These are phyloP conservation scores for Vireo griseus DNA, from an alignment of 2,797 vertebrate genomes.

Conservation along the genomic window DNA sequence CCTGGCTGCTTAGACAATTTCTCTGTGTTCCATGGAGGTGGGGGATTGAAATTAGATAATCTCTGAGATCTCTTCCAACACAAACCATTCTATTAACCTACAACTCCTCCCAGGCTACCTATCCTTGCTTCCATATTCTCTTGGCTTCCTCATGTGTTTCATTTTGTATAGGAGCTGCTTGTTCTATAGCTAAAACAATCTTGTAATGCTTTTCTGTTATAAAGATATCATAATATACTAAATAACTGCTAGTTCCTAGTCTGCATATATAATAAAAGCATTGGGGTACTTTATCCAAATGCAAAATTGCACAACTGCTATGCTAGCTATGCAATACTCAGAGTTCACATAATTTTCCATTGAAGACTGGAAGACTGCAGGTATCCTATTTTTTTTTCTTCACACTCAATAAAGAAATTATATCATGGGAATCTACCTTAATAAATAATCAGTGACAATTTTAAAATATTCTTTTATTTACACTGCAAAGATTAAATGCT, in stretches of 20 bases:
- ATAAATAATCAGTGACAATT: background rate
- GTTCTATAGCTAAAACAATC: background rate
- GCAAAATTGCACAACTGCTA: background rate
- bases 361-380: background rate
- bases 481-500: background rate
- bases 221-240: background rate
- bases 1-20: background rate
- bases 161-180: background rate
- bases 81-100: background rate
- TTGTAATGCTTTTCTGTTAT: background rate
- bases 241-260: background rate
- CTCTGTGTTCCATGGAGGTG: rapidly evolving
- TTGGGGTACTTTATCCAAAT: background rate
- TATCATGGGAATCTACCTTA: background rate
- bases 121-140: background rate
- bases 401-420: background rate
- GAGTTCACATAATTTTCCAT: background rate
- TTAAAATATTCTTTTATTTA: background rate
- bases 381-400: background rate
- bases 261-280: background rate
- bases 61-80: background rate
- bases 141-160: background rate
- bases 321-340: background rate
- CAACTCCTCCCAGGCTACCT: background rate
- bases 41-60: background rate